phyloP scores from a whole-genome alignment of 2,797 vertebrate genomes.

The Sebastes umbrosus region DNA sequence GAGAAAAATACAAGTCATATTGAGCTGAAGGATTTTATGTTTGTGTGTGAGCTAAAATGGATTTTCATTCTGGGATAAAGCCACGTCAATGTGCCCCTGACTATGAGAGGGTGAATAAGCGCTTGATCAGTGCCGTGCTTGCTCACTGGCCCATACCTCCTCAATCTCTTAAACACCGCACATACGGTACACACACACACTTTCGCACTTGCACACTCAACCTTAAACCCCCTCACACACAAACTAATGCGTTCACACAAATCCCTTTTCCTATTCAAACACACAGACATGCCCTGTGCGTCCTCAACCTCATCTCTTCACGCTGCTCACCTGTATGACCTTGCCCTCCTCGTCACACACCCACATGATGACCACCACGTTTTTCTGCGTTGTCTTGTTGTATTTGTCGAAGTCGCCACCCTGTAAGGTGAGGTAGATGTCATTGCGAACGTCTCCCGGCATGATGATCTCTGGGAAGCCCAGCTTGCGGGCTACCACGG shows the following conservation, averaged over 20 bases:
- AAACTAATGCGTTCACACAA: neutral
- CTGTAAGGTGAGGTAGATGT: constrained; percentile 94
- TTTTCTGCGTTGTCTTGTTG: constrained; percentile 97
- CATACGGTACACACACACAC: neutral
- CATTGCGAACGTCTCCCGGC: constrained; percentile 98
- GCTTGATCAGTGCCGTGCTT: constrained; percentile 20
- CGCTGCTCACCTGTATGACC: constrained; percentile 86
- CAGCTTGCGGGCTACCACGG: constrained; percentile 93
- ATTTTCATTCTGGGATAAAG: constrained; percentile 37
- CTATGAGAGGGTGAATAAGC: constrained; percentile 32
- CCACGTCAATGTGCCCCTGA: neutral
- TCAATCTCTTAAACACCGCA: constrained; percentile 25
- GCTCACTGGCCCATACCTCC: constrained; percentile 25
- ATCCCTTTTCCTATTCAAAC: constrained; percentile 1
- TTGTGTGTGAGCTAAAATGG: constrained; percentile 13
- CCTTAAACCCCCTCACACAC: neutral
- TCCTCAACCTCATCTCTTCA: neutral
- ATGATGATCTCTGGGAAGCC: constrained; percentile 99
- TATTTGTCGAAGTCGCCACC: constrained; percentile 97
- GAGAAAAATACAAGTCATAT: constrained; percentile 9
- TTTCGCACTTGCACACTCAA: neutral
- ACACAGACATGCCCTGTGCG: neutral
- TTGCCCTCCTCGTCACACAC: constrained; percentile 96
- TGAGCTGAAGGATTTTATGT: constrained; percentile 24
- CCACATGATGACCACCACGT: constrained; percentile 96